Evolutionary conservation across 2,888 invertebrate genomes (phyloP), one percentile per base, ranked within the genome.

Genomic region (Neoitamus cyanurus): DNA sequence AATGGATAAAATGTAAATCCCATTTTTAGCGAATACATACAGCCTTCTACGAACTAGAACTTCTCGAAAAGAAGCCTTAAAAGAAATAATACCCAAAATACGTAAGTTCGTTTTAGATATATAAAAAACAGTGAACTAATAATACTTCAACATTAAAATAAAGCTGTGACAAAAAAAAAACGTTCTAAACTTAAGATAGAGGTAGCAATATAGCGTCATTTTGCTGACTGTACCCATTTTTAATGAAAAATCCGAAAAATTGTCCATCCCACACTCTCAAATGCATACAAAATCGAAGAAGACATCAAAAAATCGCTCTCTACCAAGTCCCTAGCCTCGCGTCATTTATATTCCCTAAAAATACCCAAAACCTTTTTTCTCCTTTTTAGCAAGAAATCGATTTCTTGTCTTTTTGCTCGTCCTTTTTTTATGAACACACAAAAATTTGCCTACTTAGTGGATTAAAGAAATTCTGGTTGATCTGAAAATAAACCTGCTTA

Each of bases 381-480:
- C 25, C 34, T 46, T 46, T 46, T 46, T 6, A 58, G 15, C 20
- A 73, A 73, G 34, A 36, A 34, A 73, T 77, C 77, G 77, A 77
- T 77, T 77, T 77, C 46, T 77, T 77, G 25, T 28, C 30, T 34
- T 46, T 42, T 77, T 75, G 25, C 25, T 75, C 15, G 20, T 36
- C 58, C 58, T 58, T 58, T 58, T 58, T 58, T 58, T 58, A 58
- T 58, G 28, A 46, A 30, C 31, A 42, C n/a, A 48, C 30, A 77
- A 46, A 77, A 77, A 31, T 42, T 31, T 77, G 46, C 77, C 77
- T 25, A 77, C 77, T 77, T 77, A 77, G 46, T 30, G 48, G 77
- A 77, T 77, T 77, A 77, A 77, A 77, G 77, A 77, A 46, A 77
- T 77, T 46, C 46, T 77, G 46, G 37, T 30, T 46, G 77, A 77